Evolutionary conservation across 1,140 invertebrate genomes (phyloP).

Genomic region (Achatina immaculata): DNA sequence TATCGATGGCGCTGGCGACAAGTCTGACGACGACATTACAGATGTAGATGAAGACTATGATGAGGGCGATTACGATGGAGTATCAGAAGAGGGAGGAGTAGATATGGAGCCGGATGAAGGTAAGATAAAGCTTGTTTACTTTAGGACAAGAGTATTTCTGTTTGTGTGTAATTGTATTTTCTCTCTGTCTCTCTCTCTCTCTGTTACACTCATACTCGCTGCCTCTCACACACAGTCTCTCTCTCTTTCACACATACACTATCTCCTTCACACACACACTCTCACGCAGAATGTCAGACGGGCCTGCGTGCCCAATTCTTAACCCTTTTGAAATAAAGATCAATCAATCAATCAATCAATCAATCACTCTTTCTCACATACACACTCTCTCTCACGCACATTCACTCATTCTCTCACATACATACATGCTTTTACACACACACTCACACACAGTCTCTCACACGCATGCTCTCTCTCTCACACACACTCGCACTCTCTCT

Average conservation of each 20-base stretch:
- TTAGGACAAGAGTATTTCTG: neutral
- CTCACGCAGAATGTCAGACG: neutral
- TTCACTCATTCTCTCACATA: too few relatives aligned
- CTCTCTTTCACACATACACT: neutral
- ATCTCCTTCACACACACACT: neutral
- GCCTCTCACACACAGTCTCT: neutral
- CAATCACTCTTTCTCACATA: too few relatives aligned
- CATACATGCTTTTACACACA: neutral
- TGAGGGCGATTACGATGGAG: neutral
- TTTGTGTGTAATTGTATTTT: neutral
- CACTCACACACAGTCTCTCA: neutral
- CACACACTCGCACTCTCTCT: constrained; percentile 10
- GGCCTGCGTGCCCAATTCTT: too few relatives aligned
- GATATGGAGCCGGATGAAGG: neutral
- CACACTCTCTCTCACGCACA: too few relatives aligned
- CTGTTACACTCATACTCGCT: neutral
- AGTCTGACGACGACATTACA: neutral
- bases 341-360: too few relatives aligned
- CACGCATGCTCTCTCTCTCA: neutral
- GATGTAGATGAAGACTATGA: neutral
- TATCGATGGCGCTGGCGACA: neutral
- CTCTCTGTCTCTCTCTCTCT: neutral
- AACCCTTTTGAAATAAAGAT: too few relatives aligned
- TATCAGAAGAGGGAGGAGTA: neutral
- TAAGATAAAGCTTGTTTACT: neutral